These are phyloP conservation scores for Samia ricini DNA, from an alignment of 1,140 invertebrate genomes.

Conservation along the genomic window DNA sequence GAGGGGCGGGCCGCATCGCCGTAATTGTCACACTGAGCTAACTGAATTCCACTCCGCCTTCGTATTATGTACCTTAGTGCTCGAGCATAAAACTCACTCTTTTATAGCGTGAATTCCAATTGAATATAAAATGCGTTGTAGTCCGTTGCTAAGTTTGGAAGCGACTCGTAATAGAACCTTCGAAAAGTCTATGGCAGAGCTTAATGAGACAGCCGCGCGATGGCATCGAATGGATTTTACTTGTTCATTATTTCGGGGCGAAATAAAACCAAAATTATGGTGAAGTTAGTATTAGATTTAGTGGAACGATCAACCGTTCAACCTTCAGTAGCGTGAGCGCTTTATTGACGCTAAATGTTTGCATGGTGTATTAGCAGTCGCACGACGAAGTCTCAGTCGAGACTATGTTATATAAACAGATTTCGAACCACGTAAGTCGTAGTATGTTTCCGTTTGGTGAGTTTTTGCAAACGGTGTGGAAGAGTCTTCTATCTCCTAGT, in stretches of 20 bases:
- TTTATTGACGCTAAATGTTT: slow-evolving; percentile 25
- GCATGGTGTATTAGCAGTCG: slow-evolving; percentile 27
- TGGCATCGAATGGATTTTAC: slow-evolving; percentile 74
- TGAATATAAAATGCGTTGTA: slow-evolving; percentile 72
- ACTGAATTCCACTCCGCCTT: slow-evolving; percentile 55
- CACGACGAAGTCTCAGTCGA: background rate
- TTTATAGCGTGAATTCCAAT: slow-evolving; percentile 29
- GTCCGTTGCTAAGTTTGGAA: slow-evolving; percentile 72
- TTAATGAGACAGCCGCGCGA: slow-evolving; percentile 75
- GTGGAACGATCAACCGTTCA: slow-evolving; percentile 23
- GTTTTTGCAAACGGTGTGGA: background rate
- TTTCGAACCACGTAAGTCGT: background rate
- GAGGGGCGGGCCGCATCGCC: slow-evolving; percentile 70
- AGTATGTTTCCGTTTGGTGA: no score
- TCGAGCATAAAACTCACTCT: slow-evolving; percentile 55
- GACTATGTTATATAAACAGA: no score
- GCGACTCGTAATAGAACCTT: slow-evolving; percentile 74
- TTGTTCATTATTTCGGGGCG: slow-evolving; percentile 59
- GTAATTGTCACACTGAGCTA: slow-evolving; percentile 75
- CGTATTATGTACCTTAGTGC: slow-evolving; percentile 60
- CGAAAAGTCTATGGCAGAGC: slow-evolving; percentile 76
- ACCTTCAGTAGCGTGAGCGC: slow-evolving; percentile 18
- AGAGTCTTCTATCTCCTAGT: background rate
- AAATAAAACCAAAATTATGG: slow-evolving; percentile 46
- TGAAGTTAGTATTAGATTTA: slow-evolving; percentile 32